These are phyloP conservation scores for Hyles euphorbiae DNA, from an alignment of 1,140 invertebrate genomes.

Conservation along the genomic window DNA sequence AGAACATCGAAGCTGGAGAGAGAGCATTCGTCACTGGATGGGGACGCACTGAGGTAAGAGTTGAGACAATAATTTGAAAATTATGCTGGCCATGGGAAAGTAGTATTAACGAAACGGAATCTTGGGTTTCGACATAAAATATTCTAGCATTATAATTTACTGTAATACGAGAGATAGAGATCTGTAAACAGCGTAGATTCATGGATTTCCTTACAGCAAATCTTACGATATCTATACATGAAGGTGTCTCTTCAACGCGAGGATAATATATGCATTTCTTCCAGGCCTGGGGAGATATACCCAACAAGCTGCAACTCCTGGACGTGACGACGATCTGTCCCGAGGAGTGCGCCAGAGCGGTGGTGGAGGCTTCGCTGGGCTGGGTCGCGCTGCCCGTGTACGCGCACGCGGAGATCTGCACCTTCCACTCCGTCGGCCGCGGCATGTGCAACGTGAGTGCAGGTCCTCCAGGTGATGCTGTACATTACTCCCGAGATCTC, in stretches of 20 bases:
- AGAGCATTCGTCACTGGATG: conserved; percentile 10
- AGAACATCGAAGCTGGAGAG: not conserved
- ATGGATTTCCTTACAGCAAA: too few relatives aligned
- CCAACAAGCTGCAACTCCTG: conserved; percentile 9
- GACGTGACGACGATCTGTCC: conserved; percentile 9
- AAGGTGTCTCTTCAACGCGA: too few relatives aligned
- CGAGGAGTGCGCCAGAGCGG: conserved; percentile 1
- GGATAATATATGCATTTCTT: conserved; percentile 1
- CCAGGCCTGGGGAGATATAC: conserved; percentile 8
- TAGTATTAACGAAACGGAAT: too few relatives aligned
- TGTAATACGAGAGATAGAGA: too few relatives aligned
- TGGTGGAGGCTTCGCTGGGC: not conserved
- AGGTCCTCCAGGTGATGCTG: too few relatives aligned
- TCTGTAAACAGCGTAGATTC: too few relatives aligned
- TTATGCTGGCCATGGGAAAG: too few relatives aligned
- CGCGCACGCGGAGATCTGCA: conserved; percentile 20
- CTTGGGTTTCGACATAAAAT: too few relatives aligned
- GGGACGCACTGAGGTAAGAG: conserved; percentile 11
- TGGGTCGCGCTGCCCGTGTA: conserved; percentile 10
- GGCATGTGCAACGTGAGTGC: conserved; percentile 29
- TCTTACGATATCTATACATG: too few relatives aligned
- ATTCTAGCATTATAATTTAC: too few relatives aligned
- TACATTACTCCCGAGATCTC: too few relatives aligned
- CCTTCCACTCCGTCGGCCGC: conserved; percentile 16
- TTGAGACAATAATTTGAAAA: not conserved